Conservation (phyloP, 2,888 invertebrate genomes). For the Meliscaeva auricollis region DNA sequence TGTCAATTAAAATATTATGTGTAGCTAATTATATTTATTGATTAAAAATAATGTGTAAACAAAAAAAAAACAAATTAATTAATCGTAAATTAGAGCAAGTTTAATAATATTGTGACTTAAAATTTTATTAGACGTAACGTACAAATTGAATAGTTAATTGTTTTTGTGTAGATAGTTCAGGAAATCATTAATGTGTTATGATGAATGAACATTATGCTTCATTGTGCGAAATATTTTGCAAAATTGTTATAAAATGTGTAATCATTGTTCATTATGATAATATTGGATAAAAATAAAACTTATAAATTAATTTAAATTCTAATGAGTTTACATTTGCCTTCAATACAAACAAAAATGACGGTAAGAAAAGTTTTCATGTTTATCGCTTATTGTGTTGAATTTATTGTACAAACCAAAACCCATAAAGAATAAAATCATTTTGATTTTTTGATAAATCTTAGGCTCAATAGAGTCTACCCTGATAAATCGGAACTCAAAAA, state of each 20-base stretch:
- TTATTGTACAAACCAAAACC: too few relatives aligned
- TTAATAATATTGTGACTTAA: conserved; percentile 20
- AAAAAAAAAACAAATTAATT: neutral
- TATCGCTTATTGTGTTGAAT: too few relatives aligned
- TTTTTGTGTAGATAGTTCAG: conserved; percentile 36
- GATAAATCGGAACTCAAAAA: too few relatives aligned
- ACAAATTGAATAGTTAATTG: conserved; percentile 27
- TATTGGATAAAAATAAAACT: conserved; percentile 56
- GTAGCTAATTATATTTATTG: conserved; percentile 69
- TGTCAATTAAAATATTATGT: conserved; percentile 61
- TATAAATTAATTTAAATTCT: neutral
- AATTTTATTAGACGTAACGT: conserved; percentile 17
- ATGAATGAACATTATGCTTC: conserved; percentile 12
- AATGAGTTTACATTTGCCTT: neutral
- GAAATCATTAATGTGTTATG: conserved; percentile 25
- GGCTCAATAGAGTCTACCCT: too few relatives aligned
- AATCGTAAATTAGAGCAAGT: conserved; percentile 10
- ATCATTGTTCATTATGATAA: conserved; percentile 40
- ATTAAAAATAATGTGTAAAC: neutral
- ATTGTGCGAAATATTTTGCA: conserved; percentile 42
- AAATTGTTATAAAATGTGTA: conserved; percentile 46
- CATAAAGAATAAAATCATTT: too few relatives aligned
- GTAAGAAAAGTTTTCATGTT: too few relatives aligned
- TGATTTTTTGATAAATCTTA: too few relatives aligned
- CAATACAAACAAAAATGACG: too few relatives aligned